phyloP scores from a whole-genome alignment of 64 coral and sea anemone genomes.

The Stichodactyla helianthus region DNA sequence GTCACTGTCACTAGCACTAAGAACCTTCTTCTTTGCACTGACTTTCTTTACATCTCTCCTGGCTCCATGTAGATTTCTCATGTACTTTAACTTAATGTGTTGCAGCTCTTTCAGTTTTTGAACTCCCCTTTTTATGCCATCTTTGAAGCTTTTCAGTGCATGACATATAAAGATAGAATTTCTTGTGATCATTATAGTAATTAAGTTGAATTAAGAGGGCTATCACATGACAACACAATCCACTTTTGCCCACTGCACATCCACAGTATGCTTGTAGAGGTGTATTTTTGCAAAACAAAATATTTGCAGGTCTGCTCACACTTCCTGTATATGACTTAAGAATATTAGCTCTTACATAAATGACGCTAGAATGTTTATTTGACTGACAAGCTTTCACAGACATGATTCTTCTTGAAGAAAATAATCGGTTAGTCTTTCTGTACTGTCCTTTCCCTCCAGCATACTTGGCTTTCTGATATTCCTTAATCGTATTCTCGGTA shows the following conservation, averaged over 20 bases:
- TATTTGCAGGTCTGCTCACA: conserved; percentile 60
- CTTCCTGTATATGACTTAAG: conserved; percentile 67
- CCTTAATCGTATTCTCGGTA: conserved; percentile 51
- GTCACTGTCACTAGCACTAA: conserved; percentile 51
- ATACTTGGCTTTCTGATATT: conserved; percentile 72
- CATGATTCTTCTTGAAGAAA: conserved; percentile 69
- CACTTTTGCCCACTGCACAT: conserved; percentile 72
- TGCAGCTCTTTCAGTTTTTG: conserved; percentile 39
- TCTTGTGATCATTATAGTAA: conserved; percentile 53
- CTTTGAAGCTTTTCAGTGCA: conserved; percentile 69
- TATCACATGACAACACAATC: conserved; percentile 68
- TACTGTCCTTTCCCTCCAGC: conserved; percentile 68
- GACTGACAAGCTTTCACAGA: conserved; percentile 44
- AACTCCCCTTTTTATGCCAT: conserved; percentile 62
- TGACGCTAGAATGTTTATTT: conserved; percentile 37
- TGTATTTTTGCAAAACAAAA: conserved; percentile 51
- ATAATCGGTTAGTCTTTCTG: conserved; percentile 58
- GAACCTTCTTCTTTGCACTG: conserved; percentile 54
- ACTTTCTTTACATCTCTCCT: conserved; percentile 66
- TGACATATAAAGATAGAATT: conserved; percentile 47
- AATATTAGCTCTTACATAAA: conserved; percentile 61
- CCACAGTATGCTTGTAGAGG: conserved; percentile 49
- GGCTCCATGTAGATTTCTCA: conserved; percentile 60
- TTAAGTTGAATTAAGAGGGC: conserved; percentile 60
- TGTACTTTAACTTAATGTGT: conserved; percentile 57